These are phyloP conservation scores for Oreonectes daqikongensis DNA, from an alignment of 2,797 vertebrate genomes.

Conservation along the genomic window DNA sequence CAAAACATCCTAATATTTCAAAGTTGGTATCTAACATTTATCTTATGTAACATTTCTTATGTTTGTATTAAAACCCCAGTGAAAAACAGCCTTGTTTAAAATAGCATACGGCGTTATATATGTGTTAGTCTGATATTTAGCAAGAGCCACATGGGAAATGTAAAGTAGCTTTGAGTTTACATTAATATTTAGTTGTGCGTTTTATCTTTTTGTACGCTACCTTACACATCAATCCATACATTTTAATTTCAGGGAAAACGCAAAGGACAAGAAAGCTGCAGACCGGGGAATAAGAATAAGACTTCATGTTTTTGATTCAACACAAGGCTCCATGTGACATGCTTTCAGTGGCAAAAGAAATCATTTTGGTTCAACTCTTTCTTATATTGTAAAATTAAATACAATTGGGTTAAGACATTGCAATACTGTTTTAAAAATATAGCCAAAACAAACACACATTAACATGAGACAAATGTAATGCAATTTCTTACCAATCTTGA, in stretches of 20 bases:
- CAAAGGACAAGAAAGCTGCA: not conserved
- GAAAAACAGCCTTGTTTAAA: not conserved
- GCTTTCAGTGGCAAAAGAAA: not conserved
- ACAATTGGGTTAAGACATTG: too few species aligned
- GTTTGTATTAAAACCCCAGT: too few species aligned
- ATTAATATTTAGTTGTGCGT: slow-evolving; percentile 32
- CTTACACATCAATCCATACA: not conserved
- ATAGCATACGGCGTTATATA: slow-evolving; percentile 33
- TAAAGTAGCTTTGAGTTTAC: slow-evolving; percentile 49
- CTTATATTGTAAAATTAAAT: not conserved
- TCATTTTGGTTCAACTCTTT: too few species aligned
- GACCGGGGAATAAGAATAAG: not conserved
- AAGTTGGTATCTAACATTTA: too few species aligned
- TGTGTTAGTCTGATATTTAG: slow-evolving; percentile 40
- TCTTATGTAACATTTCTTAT: too few species aligned
- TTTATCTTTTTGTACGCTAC: not conserved
- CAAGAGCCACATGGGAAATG: slow-evolving; percentile 37
- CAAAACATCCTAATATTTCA: too few species aligned
- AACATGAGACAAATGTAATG: too few species aligned
- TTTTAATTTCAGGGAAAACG: not conserved
- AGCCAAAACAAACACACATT: too few species aligned
- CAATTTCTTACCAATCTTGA: too few species aligned
- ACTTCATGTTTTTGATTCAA: not conserved
- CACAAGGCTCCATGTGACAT: not conserved
- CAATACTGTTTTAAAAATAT: too few species aligned